Evolutionary conservation across 1,140 invertebrate species (phyloP), one percentile per base, ranked within the genome.

Genomic region (Drosophila mojavensis): DNA sequence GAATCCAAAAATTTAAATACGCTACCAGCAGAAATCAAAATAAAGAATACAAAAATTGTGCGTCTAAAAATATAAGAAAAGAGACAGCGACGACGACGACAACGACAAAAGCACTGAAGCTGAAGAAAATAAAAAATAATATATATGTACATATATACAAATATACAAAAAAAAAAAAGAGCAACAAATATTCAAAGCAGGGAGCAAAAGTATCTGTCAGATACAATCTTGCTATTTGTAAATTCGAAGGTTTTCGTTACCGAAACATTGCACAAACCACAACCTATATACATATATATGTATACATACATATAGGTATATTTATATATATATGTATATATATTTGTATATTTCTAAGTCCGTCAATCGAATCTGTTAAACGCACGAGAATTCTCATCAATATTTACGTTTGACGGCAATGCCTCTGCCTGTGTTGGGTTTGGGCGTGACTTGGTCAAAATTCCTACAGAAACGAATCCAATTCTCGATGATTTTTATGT

Each of bases 1-100:
- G 78, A 64, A 89, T 78, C 70, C 69, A 78, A 83, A 88, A 88
- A 89, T 80, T 77, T 84, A 83, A 86, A 89, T 78, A 80, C 65
- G 48, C 63, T 65, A 69, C 53, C 75, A 74, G 73, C 77, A 83
- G 48, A 82, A 78, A 82, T 83, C 83, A 88, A 86, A 86, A 86
- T 77, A 86, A 78, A 76, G 81, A 78, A 82, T 39, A 39, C 6
- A 81, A 83, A 86, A 74, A 50, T 73, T 67, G 66, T 88, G 55
- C 59, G 65, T 68, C 83, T 89, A 88, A 83, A 88, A 88, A 88
- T 88, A 88, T 7, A 47, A 15, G 17, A 79, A 80, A 79, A 67
- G 79, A 64, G 63, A 51, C 77, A 77, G 55, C 78, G 75, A 64
- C 78, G 51, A 56, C 71, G 53, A 63, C 78, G 51, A 56, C 71